A percentile compares a stretch with the other conserved stretches of the same genome.
These are phyloP conservation scores for Moxostoma hubbsi DNA, from an alignment of 2,797 vertebrate species.

Conservation along the genomic window DNA sequence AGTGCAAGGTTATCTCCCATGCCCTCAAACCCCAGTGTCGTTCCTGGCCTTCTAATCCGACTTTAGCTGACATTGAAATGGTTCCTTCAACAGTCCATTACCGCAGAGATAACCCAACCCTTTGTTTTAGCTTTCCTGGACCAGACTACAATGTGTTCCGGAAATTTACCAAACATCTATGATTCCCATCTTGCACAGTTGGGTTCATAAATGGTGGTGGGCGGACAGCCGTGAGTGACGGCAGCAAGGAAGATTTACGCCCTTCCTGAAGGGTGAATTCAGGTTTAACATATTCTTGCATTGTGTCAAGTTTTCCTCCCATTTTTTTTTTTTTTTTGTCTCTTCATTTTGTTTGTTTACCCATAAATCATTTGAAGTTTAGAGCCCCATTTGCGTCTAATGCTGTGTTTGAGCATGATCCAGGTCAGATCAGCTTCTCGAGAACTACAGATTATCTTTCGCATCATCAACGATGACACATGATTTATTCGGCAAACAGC, in stretches of 20 bases:
- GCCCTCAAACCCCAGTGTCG: conserved; percentile 63
- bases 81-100: conserved; percentile 78
- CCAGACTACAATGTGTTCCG: conserved; percentile 66
- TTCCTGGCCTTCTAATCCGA: conserved; percentile 73
- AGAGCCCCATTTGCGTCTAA: conserved; percentile 47
- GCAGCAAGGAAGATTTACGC: conserved; percentile 74
- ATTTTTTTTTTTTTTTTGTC: conserved; percentile 57
- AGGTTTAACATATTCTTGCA: conserved; percentile 69
- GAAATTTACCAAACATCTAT: conserved; percentile 65
- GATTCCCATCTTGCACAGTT: conserved; percentile 62
- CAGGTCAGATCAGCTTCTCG: conserved; percentile 51
- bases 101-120: conserved; percentile 72
- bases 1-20: conserved; percentile 42
- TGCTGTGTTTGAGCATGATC: conserved; percentile 52
- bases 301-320: conserved; percentile 47
- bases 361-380: conserved; percentile 53
- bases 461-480: conserved; percentile 57
- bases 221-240: conserved; percentile 65
- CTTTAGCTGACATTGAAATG: conserved; percentile 78
- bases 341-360: conserved; percentile 58
- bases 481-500: conserved; percentile 52
- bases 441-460: conserved; percentile 60
- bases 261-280: conserved; percentile 68
- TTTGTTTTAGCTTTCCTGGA: conserved; percentile 65
- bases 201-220: conserved; percentile 68